These are phyloP conservation scores for Telmatherina bonti DNA, from an alignment of 2,797 vertebrate genomes.

Conservation along the genomic window DNA sequence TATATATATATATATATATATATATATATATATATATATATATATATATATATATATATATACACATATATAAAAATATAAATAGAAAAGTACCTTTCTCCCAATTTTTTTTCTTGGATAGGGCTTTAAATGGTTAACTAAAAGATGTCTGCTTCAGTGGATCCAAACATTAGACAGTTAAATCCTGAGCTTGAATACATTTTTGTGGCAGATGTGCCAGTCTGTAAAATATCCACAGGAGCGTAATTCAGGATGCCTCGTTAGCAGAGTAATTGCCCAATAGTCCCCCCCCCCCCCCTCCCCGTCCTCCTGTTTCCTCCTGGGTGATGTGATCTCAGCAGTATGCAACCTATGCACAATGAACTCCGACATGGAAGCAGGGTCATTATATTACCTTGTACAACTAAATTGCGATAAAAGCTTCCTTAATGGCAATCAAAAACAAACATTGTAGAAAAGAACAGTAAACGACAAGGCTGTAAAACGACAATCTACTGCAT, in stretches of 20 bases:
- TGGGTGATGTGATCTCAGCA: conserved; percentile 2
- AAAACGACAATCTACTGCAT: too few relatives aligned
- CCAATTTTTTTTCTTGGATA: too few relatives aligned
- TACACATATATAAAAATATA: too few relatives aligned
- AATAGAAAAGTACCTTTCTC: too few relatives aligned
- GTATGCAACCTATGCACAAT: neutral
- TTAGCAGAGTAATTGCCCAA: conserved; percentile 6
- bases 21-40: too few relatives aligned
- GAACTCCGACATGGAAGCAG: neutral
- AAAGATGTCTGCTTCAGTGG: neutral
- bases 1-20: too few relatives aligned
- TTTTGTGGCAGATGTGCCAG: conserved; percentile 11
- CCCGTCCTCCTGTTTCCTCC: neutral
- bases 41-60: too few relatives aligned
- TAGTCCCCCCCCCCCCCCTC: conserved; percentile 12
- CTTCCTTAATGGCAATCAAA: neutral
- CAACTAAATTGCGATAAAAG: neutral
- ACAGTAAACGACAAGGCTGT: too few relatives aligned
- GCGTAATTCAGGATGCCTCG: conserved; percentile 5
- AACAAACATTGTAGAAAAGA: too few relatives aligned
- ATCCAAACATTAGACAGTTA: neutral
- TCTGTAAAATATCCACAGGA: conserved; percentile 10
- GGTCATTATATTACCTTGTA: neutral
- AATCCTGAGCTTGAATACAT: neutral
- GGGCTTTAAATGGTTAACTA: neutral